Base-by-base conservation (phyloP, 2,113 vertebrate species). In the Pardalotus punctatus region DNA sequence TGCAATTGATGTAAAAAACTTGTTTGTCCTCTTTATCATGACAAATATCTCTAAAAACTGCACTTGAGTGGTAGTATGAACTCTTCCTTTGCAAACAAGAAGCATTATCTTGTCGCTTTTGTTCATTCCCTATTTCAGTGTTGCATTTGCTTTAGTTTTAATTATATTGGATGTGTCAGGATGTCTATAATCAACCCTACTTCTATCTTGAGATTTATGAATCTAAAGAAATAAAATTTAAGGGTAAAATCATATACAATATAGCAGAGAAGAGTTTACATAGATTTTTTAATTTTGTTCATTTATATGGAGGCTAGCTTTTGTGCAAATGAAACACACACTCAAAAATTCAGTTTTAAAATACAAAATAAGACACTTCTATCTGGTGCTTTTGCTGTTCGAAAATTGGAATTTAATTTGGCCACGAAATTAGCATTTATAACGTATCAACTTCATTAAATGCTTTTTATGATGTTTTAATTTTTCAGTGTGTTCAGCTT, bases 391-490 rank as follows among this genome's bases (percentile, higher is more conserved):
- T 79, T 85, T 85, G 72, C 57, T 69, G 36, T n/a, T 87, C 76
- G 78, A 96, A 96, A 92, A 93, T 23, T 62, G 38, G 79, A 93
- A 93, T 90, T 94, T 92, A 95, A 88, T 96, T 95, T 95, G 72
- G 93, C 69, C 56, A 60, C 65, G 51, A 97, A 93, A 96, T 96
- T 67, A 83, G 54, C 71, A 92, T 83, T 86, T 92, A 47, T 71
- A 45, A 94, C 94, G 82, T 88, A 90, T 90, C 72, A 74, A 90
- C n/a, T 90, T 94, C 51, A 95, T 86, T 92, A 92, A 92, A 80
- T 58, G 47, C 25, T 86, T 94, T 94, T 77, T 77, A 95, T 66
- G 71, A 86, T 74, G 38, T 77, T 95, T 76, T 73, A 80, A 80
- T 94, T 95, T 91, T 70, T 83, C 60, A 83, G 76, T 1, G 0